Percentiles rank a stretch among this genome's conserved stretches.
These are phyloP conservation scores for Yponomeuta evonymella DNA, from an alignment of 2,888 invertebrate species.

Conservation along the genomic window DNA sequence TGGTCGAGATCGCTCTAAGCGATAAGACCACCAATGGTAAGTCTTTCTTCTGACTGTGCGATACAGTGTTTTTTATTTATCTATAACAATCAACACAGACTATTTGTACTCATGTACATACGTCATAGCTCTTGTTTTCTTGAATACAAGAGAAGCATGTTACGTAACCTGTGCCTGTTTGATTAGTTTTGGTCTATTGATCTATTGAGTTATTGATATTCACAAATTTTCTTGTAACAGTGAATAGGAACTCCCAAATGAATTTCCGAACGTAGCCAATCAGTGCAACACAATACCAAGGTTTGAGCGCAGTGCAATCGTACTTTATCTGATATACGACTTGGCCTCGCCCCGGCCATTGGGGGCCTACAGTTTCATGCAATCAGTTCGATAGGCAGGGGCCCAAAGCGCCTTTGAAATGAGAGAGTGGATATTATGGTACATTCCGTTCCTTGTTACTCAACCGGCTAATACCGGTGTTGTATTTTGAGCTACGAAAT, in stretches of 20 bases:
- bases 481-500: not conserved
- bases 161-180: no score
- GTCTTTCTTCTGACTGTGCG: no score
- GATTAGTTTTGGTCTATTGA: no score
- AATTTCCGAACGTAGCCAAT: not conserved
- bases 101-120: no score
- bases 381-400: not conserved
- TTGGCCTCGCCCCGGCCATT: not conserved
- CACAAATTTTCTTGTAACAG: no score
- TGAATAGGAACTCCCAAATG: not conserved
- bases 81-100: no score
- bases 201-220: no score
- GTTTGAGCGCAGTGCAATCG: not conserved
- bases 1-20: no score
- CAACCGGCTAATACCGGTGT: not conserved
- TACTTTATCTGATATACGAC: not conserved
- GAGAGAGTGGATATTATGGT: not conserved
- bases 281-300: conserved; percentile 2
- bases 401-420: not conserved
- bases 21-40: no score
- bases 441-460: not conserved
- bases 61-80: no score
- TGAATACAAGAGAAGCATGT: no score
- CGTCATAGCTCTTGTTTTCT: no score
- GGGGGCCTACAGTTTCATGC: not conserved